phyloP scores from a whole-genome alignment of 2,888 invertebrate genomes.

The Idaea dimidiata region DNA sequence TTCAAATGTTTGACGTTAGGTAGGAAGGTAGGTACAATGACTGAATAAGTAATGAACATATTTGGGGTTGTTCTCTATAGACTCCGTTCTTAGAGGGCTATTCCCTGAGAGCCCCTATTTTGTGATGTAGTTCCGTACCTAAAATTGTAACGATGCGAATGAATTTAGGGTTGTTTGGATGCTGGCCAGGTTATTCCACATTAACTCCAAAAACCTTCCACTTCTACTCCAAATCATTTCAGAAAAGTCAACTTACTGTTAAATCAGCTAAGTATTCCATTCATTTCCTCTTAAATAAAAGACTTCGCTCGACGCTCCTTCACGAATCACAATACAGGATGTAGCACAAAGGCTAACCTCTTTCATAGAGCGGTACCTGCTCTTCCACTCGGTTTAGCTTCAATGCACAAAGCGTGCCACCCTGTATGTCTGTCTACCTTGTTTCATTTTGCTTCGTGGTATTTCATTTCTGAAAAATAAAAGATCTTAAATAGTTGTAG shows the following conservation, averaged over 20 bases:
- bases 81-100: too few relatives aligned
- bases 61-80: too few relatives aligned
- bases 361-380: neutral
- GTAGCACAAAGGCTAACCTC: neutral
- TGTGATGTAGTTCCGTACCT: too few relatives aligned
- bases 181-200: too few relatives aligned
- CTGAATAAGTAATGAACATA: too few relatives aligned
- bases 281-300: neutral
- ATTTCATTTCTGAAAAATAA: too few relatives aligned
- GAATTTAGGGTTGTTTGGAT: too few relatives aligned
- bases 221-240: neutral
- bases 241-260: neutral
- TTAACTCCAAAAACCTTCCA: too few relatives aligned
- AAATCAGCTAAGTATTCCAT: neutral
- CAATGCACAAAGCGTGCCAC: neutral
- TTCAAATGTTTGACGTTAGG: slow-evolving; percentile 21
- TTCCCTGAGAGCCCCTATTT: too few relatives aligned
- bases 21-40: too few relatives aligned
- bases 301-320: neutral
- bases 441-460: neutral
- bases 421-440: neutral
- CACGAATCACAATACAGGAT: neutral
- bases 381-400: neutral
- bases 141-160: too few relatives aligned
- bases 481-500: too few relatives aligned